Conservation (phyloP, 2,797 vertebrate species). For the Rhinoraja longicauda region DNA sequence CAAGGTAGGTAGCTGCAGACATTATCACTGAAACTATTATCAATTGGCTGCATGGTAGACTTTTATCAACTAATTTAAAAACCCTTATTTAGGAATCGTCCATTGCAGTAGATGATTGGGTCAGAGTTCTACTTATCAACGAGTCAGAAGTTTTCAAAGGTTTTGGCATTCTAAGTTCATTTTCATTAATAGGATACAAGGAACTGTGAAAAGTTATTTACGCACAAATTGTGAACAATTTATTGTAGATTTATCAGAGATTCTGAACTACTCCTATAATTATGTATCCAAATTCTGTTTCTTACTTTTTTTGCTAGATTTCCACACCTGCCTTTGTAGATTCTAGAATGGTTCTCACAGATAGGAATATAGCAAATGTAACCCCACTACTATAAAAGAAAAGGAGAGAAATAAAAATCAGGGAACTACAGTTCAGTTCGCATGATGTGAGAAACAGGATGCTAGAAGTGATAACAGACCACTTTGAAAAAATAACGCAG, state of each 20-base stretch:
- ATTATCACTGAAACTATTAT: neutral
- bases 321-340: neutral
- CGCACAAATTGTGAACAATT: neutral
- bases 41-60: too few species aligned
- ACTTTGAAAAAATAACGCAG: neutral
- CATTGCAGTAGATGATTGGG: neutral
- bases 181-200: neutral
- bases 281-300: neutral
- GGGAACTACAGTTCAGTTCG: neutral
- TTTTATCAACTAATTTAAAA: neutral
- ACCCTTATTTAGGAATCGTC: neutral
- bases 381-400: neutral
- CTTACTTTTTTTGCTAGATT: neutral
- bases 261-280: neutral
- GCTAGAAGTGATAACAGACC: neutral
- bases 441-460: neutral
- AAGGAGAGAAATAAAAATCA: neutral
- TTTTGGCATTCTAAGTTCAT: neutral
- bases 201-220: neutral
- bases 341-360: too few species aligned
- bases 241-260: neutral
- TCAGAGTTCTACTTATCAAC: neutral
- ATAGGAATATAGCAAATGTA: too few species aligned
- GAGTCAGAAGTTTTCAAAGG: neutral
- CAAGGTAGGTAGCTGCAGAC: conserved; percentile 65